Conservation (phyloP, 2,797 vertebrate genomes). For the Poliocrania exsul region DNA sequence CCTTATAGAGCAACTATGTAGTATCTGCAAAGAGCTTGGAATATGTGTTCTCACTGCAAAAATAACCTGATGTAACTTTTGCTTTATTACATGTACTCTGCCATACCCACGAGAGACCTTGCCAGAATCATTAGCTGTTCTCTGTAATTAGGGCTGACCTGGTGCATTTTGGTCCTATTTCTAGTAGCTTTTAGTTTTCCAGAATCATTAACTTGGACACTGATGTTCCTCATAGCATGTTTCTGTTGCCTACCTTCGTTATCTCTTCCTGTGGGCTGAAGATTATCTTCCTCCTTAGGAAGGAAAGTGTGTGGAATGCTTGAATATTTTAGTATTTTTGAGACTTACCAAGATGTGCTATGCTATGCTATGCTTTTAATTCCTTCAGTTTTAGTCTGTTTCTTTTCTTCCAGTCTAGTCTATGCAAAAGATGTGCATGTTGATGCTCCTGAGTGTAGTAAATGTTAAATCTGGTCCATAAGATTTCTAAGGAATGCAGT, state of each 20-base stretch:
- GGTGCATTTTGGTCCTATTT: slow-evolving; percentile 2
- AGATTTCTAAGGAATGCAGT: neutral
- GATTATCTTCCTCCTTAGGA: neutral
- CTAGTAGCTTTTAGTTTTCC: neutral
- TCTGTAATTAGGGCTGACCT: slow-evolving; percentile 34
- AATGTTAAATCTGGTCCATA: neutral
- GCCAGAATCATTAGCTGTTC: neutral
- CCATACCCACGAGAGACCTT: neutral
- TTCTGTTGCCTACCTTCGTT: neutral
- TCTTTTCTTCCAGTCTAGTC: neutral
- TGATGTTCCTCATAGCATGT: neutral
- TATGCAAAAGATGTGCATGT: neutral
- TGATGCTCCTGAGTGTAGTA: neutral
- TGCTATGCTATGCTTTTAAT: neutral
- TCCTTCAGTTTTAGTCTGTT: neutral
- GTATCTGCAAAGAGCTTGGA: neutral
- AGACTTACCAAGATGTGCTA: neutral
- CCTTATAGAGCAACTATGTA: neutral
- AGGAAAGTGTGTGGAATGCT: neutral
- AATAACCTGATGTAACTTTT: neutral
- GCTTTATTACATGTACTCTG: slow-evolving; percentile 11
- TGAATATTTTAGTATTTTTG: neutral
- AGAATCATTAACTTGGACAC: neutral
- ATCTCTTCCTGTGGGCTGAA: neutral
- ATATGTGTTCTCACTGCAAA: neutral